These are phyloP conservation scores for Automeris io DNA, from an alignment of 2,888 invertebrate species.

Conservation along the genomic window DNA sequence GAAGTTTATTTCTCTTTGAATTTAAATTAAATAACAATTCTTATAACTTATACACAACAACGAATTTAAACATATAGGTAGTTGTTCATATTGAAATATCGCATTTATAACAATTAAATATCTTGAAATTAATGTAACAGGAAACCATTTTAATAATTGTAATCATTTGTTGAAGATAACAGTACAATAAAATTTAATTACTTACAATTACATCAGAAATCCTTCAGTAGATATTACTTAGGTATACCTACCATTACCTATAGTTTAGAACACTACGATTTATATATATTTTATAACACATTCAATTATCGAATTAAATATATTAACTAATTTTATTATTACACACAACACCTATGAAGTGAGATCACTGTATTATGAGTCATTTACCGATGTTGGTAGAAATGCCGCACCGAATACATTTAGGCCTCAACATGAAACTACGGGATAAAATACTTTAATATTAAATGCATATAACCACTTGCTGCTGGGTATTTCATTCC, in stretches of 20 bases:
- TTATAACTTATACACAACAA: slow-evolving; percentile 26
- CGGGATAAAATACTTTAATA: slow-evolving; percentile 12
- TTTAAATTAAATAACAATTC: slow-evolving; percentile 64
- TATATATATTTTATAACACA: slow-evolving; percentile 4
- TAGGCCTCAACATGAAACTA: slow-evolving; percentile 19
- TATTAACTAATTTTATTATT: slow-evolving; percentile 11
- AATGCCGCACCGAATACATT: slow-evolving; percentile 18
- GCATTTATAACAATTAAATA: background rate
- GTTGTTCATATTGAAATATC: background rate
- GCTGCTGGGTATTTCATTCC: background rate
- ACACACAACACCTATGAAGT: slow-evolving; percentile 37
- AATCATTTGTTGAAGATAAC: background rate
- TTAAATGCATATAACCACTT: slow-evolving; percentile 22
- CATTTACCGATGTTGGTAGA: slow-evolving; percentile 18
- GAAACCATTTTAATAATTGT: background rate
- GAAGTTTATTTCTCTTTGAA: slow-evolving; percentile 35
- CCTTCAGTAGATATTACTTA: background rate
- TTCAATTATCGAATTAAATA: slow-evolving; percentile 3
- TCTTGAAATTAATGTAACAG: background rate
- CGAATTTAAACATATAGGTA: slow-evolving; percentile 30
- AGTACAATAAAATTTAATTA: background rate
- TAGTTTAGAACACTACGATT: background rate
- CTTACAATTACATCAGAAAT: background rate
- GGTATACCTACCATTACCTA: background rate
- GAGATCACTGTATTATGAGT: slow-evolving; percentile 47